phyloP scores from a whole-genome alignment of 2,888 invertebrate genomes.

The Conomelus anceps region DNA sequence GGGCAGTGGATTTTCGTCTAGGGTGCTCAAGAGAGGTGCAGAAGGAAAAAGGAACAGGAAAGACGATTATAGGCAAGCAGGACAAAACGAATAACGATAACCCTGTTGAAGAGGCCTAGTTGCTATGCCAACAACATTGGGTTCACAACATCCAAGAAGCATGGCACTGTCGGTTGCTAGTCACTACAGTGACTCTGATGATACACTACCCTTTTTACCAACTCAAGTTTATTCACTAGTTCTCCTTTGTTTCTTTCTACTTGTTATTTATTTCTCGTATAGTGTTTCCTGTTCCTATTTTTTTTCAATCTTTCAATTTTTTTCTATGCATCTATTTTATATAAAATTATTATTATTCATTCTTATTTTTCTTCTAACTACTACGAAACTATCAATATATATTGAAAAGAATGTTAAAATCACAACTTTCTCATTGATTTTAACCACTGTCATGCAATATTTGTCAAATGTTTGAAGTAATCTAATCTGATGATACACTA shows the following conservation, averaged over 20 bases:
- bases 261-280: background rate
- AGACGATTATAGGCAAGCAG: background rate
- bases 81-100: background rate
- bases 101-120: background rate
- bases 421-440: no score
- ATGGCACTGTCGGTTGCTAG: background rate
- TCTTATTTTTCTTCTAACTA: no score
- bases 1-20: background rate
- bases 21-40: background rate
- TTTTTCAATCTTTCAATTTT: background rate
- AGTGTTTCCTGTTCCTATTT: background rate
- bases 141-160: background rate
- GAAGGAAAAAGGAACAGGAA: background rate
- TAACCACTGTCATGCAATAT: no score
- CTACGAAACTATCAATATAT: no score
- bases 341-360: no score
- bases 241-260: background rate
- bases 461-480: no score
- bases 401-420: no score
- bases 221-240: background rate
- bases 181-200: background rate
- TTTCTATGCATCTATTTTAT: no score
- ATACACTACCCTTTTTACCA: background rate
- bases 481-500: background rate
- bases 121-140: slow-evolving; percentile 1